These are phyloP conservation scores for Leuciscus idus DNA, from an alignment of 2,113 vertebrate genomes.

Conservation along the genomic window DNA sequence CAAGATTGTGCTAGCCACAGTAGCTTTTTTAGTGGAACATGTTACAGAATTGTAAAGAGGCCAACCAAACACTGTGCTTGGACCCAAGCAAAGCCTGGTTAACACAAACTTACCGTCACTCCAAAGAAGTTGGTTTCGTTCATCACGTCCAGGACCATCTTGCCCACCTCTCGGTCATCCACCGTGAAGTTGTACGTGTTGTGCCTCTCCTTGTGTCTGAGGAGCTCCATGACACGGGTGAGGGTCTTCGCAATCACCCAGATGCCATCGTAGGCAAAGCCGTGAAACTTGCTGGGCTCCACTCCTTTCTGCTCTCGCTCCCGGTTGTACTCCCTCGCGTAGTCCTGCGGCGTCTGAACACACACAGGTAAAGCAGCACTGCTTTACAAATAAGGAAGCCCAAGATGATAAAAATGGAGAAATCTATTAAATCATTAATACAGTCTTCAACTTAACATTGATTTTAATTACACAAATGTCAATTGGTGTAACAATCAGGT, in stretches of 20 bases:
- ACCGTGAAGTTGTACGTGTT: slow-evolving; percentile 92
- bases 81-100: neutral
- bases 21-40: slow-evolving; percentile 16
- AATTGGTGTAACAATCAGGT: neutral
- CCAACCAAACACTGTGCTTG: neutral
- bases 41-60: neutral
- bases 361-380: neutral
- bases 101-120: slow-evolving; percentile 86
- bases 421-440: neutral
- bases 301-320: slow-evolving; percentile 88
- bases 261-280: slow-evolving; percentile 98
- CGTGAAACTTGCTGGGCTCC: slow-evolving; percentile 97
- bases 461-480: neutral
- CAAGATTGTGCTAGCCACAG: neutral
- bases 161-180: slow-evolving; percentile 91
- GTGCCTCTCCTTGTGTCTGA: slow-evolving; percentile 83
- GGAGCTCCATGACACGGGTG: slow-evolving; percentile 89
- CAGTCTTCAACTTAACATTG: neutral
- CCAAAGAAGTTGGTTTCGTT: slow-evolving; percentile 99
- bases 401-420: neutral
- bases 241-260: slow-evolving; percentile 98
- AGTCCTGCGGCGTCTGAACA: slow-evolving; percentile 92
- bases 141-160: slow-evolving; percentile 96
- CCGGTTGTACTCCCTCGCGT: slow-evolving; percentile 91
- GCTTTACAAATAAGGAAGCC: neutral